phyloP scores from a whole-genome alignment of 2,797 vertebrate genomes.

The Ceyx erithaca region DNA sequence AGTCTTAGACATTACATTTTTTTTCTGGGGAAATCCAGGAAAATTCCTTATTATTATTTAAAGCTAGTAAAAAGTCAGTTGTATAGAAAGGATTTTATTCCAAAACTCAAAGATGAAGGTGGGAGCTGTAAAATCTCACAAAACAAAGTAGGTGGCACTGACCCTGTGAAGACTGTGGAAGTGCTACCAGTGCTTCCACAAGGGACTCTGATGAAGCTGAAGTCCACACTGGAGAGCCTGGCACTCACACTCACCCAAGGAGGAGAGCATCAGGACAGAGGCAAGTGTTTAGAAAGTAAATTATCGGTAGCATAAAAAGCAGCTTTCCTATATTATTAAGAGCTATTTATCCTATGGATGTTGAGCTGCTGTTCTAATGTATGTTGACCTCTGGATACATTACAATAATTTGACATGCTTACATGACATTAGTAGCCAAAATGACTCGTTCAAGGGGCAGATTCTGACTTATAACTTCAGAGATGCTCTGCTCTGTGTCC shows the following conservation, averaged over 20 bases:
- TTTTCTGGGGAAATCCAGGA: background rate
- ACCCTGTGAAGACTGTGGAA: background rate
- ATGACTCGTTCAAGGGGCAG: background rate
- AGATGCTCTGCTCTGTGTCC: background rate
- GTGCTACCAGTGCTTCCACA: background rate
- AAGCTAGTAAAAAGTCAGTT: background rate
- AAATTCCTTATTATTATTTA: background rate
- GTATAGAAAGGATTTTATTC: background rate
- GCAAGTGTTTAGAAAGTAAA: background rate
- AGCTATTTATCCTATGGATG: conserved; percentile 25
- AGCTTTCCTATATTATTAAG: conserved; percentile 12
- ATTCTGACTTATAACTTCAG: conserved; percentile 24
- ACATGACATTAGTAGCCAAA: background rate
- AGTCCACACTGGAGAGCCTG: background rate
- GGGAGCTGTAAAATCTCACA: background rate
- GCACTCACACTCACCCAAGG: rapidly evolving
- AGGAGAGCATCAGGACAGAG: background rate
- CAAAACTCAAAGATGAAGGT: background rate
- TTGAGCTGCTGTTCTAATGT: conserved; percentile 26
- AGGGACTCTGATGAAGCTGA: background rate
- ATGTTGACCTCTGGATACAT: conserved; percentile 45
- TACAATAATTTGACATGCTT: conserved; percentile 39
- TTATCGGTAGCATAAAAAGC: background rate
- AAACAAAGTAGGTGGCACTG: background rate
- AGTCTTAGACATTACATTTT: background rate